These are phyloP conservation scores for Euura saliciscinereae DNA, from an alignment of 1,140 invertebrate genomes.

Conservation along the genomic window DNA sequence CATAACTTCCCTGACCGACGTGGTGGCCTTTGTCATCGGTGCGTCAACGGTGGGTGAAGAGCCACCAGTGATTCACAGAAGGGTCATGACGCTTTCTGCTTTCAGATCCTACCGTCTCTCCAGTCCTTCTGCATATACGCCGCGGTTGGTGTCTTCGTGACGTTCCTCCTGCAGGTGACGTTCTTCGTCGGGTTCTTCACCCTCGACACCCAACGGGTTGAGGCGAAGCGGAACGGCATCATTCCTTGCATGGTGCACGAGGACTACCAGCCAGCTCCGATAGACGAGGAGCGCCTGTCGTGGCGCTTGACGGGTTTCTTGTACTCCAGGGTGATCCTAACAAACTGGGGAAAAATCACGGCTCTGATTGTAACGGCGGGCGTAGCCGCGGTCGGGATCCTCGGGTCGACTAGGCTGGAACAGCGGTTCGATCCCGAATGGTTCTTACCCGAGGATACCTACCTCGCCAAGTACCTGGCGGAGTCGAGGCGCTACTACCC, in stretches of 20 bases:
- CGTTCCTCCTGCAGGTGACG: slow-evolving; percentile 77
- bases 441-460: slow-evolving; percentile 76
- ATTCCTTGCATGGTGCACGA: slow-evolving; percentile 72
- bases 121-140: slow-evolving; percentile 80
- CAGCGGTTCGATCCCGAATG: slow-evolving; percentile 80
- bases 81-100: slow-evolving; percentile 24
- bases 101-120: slow-evolving; percentile 74
- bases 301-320: slow-evolving; percentile 61
- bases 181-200: slow-evolving; percentile 80
- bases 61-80: slow-evolving; percentile 3
- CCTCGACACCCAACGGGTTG: slow-evolving; percentile 71
- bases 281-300: slow-evolving; percentile 51
- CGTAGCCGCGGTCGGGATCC: slow-evolving; percentile 65
- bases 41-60: slow-evolving; percentile 65
- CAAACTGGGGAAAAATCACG: slow-evolving; percentile 64
- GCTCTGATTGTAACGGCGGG: slow-evolving; percentile 64
- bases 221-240: slow-evolving; percentile 68
- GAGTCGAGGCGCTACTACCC: slow-evolving; percentile 66
- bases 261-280: slow-evolving; percentile 53
- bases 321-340: slow-evolving; percentile 68
- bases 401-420: slow-evolving; percentile 67
- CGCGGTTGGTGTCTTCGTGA: slow-evolving; percentile 72
- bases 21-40: slow-evolving; percentile 78
- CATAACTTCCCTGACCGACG: slow-evolving; percentile 83
- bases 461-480: slow-evolving; percentile 69